Evolutionary conservation across 1,140 invertebrate genomes (phyloP), one percentile per base, ranked within the genome.

Genomic region (Glossosoma conforme): DNA sequence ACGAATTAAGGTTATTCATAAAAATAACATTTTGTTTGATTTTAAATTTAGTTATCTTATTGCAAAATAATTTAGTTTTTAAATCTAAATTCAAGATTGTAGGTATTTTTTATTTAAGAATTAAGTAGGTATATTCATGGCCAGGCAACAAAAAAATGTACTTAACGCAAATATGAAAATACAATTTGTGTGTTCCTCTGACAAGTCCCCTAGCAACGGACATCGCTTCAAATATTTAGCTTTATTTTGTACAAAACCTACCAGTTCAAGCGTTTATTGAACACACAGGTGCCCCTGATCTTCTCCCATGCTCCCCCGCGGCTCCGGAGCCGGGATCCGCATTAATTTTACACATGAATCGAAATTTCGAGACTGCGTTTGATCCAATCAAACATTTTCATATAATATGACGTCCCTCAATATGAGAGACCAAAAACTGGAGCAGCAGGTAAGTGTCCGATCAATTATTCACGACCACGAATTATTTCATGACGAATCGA

Each of bases 381-480:
- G 42, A 25, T 10, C 25, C 14, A 43, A 22, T 22, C 19, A 36
- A 42, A 22, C 15, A 11, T 43, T 49, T 50, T 43, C 44, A 50
- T 36, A 45, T 52, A 66, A 44, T 40, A 83, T 84, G 80, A 80
- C 81, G 54, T 81, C 80, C 56, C 75, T 84, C 58, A 84, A 80
- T 65, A 65, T 82, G 48, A 76, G 84, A 48, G 83, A 84, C 64
- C 82, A 85, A 67, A 86, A 86, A 68, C 72, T 87, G 54, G 85
- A 87, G 72, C 84, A 87, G 67, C 85, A 87, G 77, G 84, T 86
- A 69, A 74, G 67, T 62, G 54, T 32, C 37, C 48, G 36, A 50
- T 42, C 55, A 58, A 52, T 60, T 56, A 52, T 52, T 52, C 50
- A 52, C 38, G 35, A 20, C 21, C 14, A 22, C 40, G 20, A 43